These are phyloP conservation scores for Coreoperca whiteheadi DNA, from an alignment of 2,113 vertebrate genomes.

Conservation along the genomic window DNA sequence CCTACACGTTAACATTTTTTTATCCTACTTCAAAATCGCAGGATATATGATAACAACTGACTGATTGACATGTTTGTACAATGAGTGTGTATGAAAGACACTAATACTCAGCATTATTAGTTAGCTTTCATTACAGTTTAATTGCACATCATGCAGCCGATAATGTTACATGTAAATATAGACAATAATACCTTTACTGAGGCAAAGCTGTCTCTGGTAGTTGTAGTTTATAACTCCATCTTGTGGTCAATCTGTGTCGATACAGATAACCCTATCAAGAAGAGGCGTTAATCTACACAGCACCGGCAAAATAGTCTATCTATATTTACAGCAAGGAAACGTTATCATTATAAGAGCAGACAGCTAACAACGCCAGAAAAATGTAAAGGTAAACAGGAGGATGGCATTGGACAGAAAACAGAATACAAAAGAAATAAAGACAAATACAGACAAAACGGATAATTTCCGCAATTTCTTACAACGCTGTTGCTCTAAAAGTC, in stretches of 20 bases:
- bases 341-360: neutral
- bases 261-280: slow-evolving; percentile 3
- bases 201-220: neutral
- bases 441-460: neutral
- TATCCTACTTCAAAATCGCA: neutral
- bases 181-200: neutral
- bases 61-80: neutral
- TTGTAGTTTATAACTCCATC: slow-evolving; percentile 57
- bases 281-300: neutral
- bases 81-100: neutral
- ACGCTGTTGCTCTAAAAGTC: neutral
- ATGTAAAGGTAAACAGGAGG: neutral
- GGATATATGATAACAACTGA: neutral
- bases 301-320: neutral
- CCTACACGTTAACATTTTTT: neutral
- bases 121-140: neutral
- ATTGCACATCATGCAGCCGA: neutral
- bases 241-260: slow-evolving; percentile 54
- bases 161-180: neutral
- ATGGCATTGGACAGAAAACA: neutral
- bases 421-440: too few species aligned
- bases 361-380: neutral
- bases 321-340: neutral
- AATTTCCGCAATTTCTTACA: neutral
- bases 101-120: neutral